Evolutionary conservation across 2,797 vertebrate species (phyloP).

Genomic region (Lycodopsis pacificus): DNA sequence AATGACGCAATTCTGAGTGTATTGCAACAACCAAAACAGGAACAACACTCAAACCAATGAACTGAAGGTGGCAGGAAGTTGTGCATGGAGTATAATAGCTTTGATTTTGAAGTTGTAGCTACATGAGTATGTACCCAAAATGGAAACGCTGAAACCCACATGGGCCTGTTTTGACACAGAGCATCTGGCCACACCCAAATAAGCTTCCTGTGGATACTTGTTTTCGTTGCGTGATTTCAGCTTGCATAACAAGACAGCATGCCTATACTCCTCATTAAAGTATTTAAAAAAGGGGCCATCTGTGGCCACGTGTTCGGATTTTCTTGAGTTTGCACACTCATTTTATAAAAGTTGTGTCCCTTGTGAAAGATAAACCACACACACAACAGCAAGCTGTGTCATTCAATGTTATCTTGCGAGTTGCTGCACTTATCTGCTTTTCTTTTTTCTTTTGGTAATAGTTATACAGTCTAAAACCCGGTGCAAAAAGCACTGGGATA

Average conservation of each 20-base stretch:
- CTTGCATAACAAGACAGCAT: background rate
- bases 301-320: background rate
- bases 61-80: background rate
- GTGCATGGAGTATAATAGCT: background rate
- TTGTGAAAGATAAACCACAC: background rate
- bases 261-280: background rate
- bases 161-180: conserved; percentile 30
- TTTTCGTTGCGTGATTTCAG: conserved; percentile 21
- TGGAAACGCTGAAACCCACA: conserved; percentile 37
- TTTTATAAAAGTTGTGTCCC: background rate
- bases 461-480: background rate
- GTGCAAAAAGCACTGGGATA: background rate
- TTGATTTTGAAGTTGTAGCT: background rate
- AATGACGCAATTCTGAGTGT: background rate
- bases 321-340: background rate
- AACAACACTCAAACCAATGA: background rate
- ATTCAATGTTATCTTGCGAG: background rate
- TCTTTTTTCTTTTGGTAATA: background rate
- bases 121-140: conserved; percentile 5
- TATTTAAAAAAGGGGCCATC: background rate
- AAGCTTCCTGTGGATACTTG: conserved; percentile 42
- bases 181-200: conserved; percentile 64
- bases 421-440: background rate
- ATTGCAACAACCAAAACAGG: background rate
- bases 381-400: background rate